These are phyloP conservation scores for Spea multiplicata DNA, from an alignment of 2,113 vertebrate species.

Conservation along the genomic window DNA sequence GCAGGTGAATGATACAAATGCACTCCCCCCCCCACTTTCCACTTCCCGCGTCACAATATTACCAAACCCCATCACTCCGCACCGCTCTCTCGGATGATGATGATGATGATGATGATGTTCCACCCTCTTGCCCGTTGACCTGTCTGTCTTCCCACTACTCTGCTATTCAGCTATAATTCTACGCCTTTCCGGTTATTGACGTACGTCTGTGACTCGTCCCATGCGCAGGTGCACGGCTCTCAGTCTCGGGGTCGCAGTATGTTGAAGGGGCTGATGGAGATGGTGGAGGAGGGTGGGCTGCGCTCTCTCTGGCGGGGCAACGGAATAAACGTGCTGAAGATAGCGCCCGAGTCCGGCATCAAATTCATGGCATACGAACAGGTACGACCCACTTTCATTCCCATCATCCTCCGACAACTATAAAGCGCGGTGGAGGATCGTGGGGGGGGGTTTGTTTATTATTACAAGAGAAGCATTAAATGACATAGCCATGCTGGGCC, in stretches of 20 bases:
- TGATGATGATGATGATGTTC: too few species aligned
- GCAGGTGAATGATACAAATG: conserved; percentile 66
- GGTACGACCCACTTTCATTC: conserved; percentile 57
- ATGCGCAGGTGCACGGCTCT: conserved; percentile 72
- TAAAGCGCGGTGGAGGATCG: background rate
- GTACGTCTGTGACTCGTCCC: background rate
- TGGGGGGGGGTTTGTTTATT: too few species aligned
- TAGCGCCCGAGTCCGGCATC: conserved; percentile 81
- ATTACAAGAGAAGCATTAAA: too few species aligned
- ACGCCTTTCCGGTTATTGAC: too few species aligned
- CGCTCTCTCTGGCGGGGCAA: conserved; percentile 81
- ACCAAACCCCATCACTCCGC: too few species aligned
- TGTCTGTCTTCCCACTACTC: too few species aligned
- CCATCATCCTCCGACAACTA: background rate
- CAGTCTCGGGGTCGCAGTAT: conserved; percentile 62
- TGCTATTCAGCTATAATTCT: too few species aligned
- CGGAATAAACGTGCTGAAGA: conserved; percentile 82
- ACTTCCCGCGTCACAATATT: background rate
- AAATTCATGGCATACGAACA: conserved; percentile 84
- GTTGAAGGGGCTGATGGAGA: conserved; percentile 61
- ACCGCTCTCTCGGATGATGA: too few species aligned
- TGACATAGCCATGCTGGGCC: too few species aligned
- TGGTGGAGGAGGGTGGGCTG: conserved; percentile 77
- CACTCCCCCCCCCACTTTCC: background rate
- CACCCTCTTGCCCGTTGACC: too few species aligned